Conservation (phyloP, 1,140 invertebrate genomes). For the Drosophila rhopaloa region DNA sequence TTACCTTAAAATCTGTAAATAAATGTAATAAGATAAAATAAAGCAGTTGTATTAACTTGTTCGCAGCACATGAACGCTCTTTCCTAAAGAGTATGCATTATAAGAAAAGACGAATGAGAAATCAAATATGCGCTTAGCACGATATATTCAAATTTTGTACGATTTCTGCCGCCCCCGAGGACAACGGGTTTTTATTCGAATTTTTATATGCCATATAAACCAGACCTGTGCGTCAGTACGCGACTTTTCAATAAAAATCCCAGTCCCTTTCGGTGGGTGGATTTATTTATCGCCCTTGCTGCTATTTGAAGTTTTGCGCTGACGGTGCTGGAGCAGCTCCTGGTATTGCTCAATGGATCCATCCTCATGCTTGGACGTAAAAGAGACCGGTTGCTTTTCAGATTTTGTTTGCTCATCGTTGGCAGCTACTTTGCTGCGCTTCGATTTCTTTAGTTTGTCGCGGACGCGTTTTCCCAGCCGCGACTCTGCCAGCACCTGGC, state of each 20-base stretch:
- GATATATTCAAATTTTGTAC: slow-evolving; percentile 81
- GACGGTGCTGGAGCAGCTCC: slow-evolving; percentile 73
- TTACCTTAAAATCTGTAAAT: background rate
- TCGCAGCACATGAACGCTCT: background rate
- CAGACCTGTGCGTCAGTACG: slow-evolving; percentile 21
- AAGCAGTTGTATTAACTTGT: background rate
- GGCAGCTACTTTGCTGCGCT: slow-evolving; percentile 65
- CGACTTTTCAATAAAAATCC: slow-evolving; percentile 70
- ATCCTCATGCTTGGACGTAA: slow-evolving; percentile 77
- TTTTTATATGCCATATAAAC: slow-evolving; percentile 61
- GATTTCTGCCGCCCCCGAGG: slow-evolving; percentile 36
- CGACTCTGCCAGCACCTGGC: slow-evolving; percentile 86
- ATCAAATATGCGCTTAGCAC: slow-evolving; percentile 81
- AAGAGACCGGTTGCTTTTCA: slow-evolving; percentile 25
- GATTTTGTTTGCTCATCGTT: slow-evolving; percentile 33
- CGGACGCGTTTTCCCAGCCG: slow-evolving; percentile 86
- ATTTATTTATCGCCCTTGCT: slow-evolving; percentile 67
- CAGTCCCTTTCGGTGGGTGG: background rate
- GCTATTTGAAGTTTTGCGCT: slow-evolving; percentile 68
- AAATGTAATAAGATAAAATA: background rate
- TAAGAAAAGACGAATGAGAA: slow-evolving; percentile 45
- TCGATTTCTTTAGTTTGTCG: slow-evolving; percentile 87
- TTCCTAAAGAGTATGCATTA: slow-evolving; percentile 18
- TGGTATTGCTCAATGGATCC: slow-evolving; percentile 82
- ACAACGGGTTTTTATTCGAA: slow-evolving; percentile 26